Evolutionary conservation across 2,113 vertebrate genomes (phyloP).

Genomic region (Dipodomys merriami): DNA sequence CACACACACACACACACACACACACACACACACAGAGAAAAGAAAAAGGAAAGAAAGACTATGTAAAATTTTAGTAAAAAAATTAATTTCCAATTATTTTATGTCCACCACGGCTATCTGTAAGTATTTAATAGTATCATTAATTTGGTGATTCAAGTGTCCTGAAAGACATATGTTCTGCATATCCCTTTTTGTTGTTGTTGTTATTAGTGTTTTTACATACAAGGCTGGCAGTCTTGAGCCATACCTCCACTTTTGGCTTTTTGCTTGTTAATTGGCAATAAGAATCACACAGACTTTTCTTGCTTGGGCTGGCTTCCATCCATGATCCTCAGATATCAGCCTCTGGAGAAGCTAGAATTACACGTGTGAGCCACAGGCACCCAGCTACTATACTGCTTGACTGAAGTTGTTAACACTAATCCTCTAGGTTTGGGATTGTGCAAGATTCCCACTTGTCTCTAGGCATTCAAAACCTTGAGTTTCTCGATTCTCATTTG

Average conservation of each 20-base stretch:
- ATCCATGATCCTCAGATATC: too few species aligned
- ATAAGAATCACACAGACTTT: too few species aligned
- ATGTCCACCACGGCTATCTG: background rate
- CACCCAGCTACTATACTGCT: background rate
- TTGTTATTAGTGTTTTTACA: too few species aligned
- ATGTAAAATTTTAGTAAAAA: background rate
- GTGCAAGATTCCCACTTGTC: constrained; percentile 36
- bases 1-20: too few species aligned
- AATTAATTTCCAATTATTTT: background rate
- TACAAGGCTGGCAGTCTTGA: background rate
- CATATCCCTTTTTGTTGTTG: background rate
- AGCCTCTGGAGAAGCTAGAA: too few species aligned
- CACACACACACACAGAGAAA: too few species aligned
- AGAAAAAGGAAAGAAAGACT: too few species aligned
- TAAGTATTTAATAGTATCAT: background rate
- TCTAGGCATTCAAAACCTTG: constrained; percentile 28
- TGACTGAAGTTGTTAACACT: constrained; percentile 43
- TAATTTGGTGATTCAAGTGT: background rate
- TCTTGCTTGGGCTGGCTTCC: too few species aligned
- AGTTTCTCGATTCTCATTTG: background rate
- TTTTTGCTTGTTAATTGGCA: too few species aligned
- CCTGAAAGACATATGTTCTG: background rate
- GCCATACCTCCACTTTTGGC: too few species aligned
- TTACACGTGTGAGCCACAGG: too few species aligned
- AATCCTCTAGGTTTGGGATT: background rate